Evolutionary conservation across 2,113 vertebrate species (phyloP), one percentile per base, ranked within the genome.

Genomic region (Nestor notabilis): DNA sequence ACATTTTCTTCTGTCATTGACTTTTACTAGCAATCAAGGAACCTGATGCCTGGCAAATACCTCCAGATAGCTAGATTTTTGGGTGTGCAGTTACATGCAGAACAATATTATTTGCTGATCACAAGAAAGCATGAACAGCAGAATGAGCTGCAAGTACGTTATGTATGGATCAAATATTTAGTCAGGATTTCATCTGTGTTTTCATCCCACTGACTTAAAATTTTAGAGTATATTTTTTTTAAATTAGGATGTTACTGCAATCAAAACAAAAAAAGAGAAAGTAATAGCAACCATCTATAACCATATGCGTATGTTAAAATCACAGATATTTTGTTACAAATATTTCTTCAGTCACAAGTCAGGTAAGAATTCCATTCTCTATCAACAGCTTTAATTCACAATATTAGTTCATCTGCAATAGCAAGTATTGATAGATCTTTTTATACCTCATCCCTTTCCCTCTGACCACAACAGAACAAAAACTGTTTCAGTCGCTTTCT

Each of bases 231-330:
- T 35, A 4, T 13, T 8, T 47, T 58, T 58, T 66, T 17, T 3
- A 23, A 37, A 52, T 17, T n/a, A 47, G 61, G 16, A 29, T 12
- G 11, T 28, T 41, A 13, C 35, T n/a, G 43, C 17, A 69, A 4
- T 39, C 10, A 37, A 56, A 70, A n/a, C n/a, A n/a, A 2, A n/a
- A 66, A 58, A 6, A 39, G 39, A 39, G 10, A 60, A 1, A 4
- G 6, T 8, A 31, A 23, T 37, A 29, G 8, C 35, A 44, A 4
- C 24, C 6, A 29, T 2, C 13, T 29, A 9, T 41, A 70, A 4
- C 5, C 10, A 28, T 0, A 2, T 1, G 1, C 39, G 6, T 4
- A 4, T 0, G 2, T 8, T 7, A 3, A 64, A 81, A 60, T 10
- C 3, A 2, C 43, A 56, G n/a, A 10, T 43, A 39, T 39, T 43